Evolutionary conservation across 1,140 invertebrate species (phyloP).

Genomic region (Campoletis sonorensis): DNA sequence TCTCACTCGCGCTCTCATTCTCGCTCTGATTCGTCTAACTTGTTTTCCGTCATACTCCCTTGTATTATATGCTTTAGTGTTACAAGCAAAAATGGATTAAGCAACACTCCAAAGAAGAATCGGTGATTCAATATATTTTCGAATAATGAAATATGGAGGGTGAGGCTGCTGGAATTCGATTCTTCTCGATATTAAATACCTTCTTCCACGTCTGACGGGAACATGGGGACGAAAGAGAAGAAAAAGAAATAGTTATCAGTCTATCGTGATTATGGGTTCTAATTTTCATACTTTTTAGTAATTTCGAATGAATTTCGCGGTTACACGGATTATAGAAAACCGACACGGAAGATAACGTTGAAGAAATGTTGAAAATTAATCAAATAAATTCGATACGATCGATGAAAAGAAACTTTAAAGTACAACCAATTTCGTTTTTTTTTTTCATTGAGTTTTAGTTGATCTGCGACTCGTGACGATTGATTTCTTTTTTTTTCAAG

Average conservation of each 20-base stretch:
- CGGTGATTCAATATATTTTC: background rate
- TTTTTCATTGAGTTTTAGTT: no score
- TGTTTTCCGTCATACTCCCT: background rate
- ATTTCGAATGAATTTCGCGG: no score
- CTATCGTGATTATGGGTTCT: no score
- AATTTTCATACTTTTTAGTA: no score
- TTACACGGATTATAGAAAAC: no score
- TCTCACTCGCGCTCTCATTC: slow-evolving; percentile 38
- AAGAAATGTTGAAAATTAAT: no score
- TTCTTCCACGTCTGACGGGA: background rate
- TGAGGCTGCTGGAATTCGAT: background rate
- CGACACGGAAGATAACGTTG: no score
- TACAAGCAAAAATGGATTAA: slow-evolving; percentile 19
- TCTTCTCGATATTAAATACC: background rate
- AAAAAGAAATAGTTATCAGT: background rate
- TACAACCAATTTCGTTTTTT: no score
- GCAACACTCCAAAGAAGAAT: background rate
- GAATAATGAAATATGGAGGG: background rate
- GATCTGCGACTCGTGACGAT: no score
- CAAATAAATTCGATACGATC: no score
- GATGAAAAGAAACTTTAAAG: no score
- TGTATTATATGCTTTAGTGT: background rate
- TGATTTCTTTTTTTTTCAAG: no score
- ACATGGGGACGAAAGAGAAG: background rate
- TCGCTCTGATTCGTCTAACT: slow-evolving; percentile 29